Base-by-base conservation (phyloP, 2,797 vertebrate genomes). In the Heterohyrax brucei region DNA sequence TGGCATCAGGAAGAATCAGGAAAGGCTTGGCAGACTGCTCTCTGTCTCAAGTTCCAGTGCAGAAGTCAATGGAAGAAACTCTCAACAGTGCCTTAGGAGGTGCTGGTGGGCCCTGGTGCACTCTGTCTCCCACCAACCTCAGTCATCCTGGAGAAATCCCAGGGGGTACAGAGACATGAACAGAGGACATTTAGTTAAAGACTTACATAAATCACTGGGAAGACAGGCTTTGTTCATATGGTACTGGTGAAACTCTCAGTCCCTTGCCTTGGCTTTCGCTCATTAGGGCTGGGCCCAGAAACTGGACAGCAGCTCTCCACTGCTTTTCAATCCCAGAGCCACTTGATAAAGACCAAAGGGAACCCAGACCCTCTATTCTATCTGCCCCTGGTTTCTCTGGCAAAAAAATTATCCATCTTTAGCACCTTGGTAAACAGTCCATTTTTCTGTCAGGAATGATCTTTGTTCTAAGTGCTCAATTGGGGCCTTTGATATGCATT, bases 71-170 rank as follows among this genome's bases (percentile, higher is more conserved):
- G 24, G 24, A n/a, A 48, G 33, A 80, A 59, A 86, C 83, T 64
- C 87, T 83, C 94, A 66, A 4, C 1, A 3, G 48, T 0, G 53
- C 33, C 46, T 62, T 10, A 39, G 22, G 39, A 77, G 70, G 70
- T 39, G 33, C 75, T 30, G 44, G 50, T 3, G 39, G 59, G 10
- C 2, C 56, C 12, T 0, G 0, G 83, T 61, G 56, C 2, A 4
- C 21, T 1, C 46, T 5, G 9, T 46, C 3, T 73, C 24, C 33
- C 56, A 19, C 16, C 16, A 30, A 24, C 7, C 14, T 98, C 95
- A 98, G 91, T 97, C 95, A 0, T 97, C 97, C 97, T 98, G 39
- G 39, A 87, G 84, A 91, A 76, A 93, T 8, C n/a, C 50, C 82
- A 91, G 39, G 16, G 53, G 64, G 22, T 53, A 28, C 83, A 73